A percentile compares a stretch with the other conserved stretches of the same genome.
Evolutionary conservation across 1,140 invertebrate species (phyloP).

Genomic region (Drosophila arizonae): DNA sequence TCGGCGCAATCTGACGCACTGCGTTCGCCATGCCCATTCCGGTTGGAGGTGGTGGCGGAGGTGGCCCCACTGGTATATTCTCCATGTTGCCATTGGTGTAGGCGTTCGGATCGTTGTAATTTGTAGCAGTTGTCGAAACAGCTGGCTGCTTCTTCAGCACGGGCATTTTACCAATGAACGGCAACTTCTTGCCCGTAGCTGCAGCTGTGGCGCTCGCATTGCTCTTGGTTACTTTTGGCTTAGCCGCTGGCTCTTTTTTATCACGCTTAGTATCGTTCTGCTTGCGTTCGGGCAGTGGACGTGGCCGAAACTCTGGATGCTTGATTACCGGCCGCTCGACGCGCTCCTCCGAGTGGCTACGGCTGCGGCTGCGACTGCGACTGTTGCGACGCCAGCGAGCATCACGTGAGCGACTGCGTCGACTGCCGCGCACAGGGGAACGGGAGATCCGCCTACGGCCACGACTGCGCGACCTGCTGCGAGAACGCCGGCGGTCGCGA

Average conservation of each 20-base stretch:
- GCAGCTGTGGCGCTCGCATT: slow-evolving; percentile 34
- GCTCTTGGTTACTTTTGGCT: slow-evolving; percentile 42
- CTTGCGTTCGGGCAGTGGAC: slow-evolving; percentile 57
- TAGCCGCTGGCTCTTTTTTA: slow-evolving; percentile 77
- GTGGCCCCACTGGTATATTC: slow-evolving; percentile 33
- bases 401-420: slow-evolving; percentile 54
- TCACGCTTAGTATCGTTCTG: slow-evolving; percentile 64
- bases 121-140: slow-evolving; percentile 1
- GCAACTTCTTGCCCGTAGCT: slow-evolving; percentile 84
- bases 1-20: slow-evolving; percentile 60
- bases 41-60: slow-evolving; percentile 49
- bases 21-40: slow-evolving; percentile 25
- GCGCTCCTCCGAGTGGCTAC: slow-evolving; percentile 54
- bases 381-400: slow-evolving; percentile 55
- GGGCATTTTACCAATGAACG: slow-evolving; percentile 88
- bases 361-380: slow-evolving; percentile 63
- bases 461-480: slow-evolving; percentile 51
- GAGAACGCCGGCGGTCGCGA: slow-evolving; percentile 49
- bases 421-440: slow-evolving; percentile 41
- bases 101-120: slow-evolving; percentile 40
- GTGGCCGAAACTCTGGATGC: slow-evolving; percentile 79
- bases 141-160: slow-evolving; percentile 86
- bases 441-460: slow-evolving; percentile 48
- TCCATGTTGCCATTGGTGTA: slow-evolving; percentile 45
- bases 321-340: slow-evolving; percentile 77